These are phyloP conservation scores for Thunnus maccoyii DNA, from an alignment of 2,113 vertebrate genomes.

Conservation along the genomic window DNA sequence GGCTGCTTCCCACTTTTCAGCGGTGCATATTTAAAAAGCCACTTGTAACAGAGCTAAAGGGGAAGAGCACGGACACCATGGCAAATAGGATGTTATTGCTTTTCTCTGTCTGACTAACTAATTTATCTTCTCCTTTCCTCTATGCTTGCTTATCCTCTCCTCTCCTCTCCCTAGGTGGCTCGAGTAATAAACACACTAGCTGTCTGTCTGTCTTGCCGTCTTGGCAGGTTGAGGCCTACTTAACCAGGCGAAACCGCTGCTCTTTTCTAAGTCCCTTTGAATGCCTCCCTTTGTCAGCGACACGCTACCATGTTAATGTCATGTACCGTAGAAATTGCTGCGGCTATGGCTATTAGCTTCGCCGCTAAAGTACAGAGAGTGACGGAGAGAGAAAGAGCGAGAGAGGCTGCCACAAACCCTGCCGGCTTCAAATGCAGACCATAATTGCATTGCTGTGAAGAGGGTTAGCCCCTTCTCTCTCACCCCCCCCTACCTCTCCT, in stretches of 20 bases:
- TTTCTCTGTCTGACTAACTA: constrained; percentile 22
- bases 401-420: constrained; percentile 89
- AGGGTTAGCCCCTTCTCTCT: constrained; percentile 79
- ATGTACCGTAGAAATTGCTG: constrained; percentile 99
- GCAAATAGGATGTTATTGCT: constrained; percentile 38
- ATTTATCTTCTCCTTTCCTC: constrained; percentile 24
- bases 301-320: constrained; percentile 94
- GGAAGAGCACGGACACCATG: not conserved
- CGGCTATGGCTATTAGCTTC: constrained; percentile 99
- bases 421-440: constrained; percentile 96
- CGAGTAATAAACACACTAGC: constrained; percentile 85
- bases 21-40: constrained; percentile 34
- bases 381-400: constrained; percentile 59
- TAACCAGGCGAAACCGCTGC: constrained; percentile 83
- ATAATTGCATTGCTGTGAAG: constrained; percentile 99
- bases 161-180: constrained; percentile 76
- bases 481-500: constrained; percentile 41
- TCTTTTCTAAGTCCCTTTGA: constrained; percentile 85
- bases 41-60: constrained; percentile 37
- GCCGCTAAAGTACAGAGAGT: constrained; percentile 89
- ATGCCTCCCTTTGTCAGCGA: constrained; percentile 84
- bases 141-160: constrained; percentile 19
- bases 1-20: constrained; percentile 39
- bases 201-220: constrained; percentile 79
- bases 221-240: constrained; percentile 85